These are phyloP conservation scores for Cecidostiba fungosa DNA, from an alignment of 2,888 invertebrate species.

Conservation along the genomic window DNA sequence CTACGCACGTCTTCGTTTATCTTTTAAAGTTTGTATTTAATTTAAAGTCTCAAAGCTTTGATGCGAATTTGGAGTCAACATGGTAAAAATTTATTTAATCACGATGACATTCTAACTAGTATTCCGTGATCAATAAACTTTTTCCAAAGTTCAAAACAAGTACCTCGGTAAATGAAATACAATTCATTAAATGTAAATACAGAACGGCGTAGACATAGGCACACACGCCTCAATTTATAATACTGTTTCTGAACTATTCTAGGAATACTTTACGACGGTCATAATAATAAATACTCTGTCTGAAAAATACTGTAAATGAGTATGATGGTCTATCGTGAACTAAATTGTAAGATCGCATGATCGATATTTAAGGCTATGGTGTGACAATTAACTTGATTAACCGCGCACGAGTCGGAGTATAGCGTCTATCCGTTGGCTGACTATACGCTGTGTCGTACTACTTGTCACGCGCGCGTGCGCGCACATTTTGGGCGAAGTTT, in stretches of 20 bases:
- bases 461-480: neutral
- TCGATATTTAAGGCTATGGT: conserved; percentile 22
- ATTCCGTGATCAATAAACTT: neutral
- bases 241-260: conserved; percentile 58
- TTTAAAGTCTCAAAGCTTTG: neutral
- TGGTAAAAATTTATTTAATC: neutral
- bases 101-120: neutral
- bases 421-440: neutral
- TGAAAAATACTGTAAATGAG: conserved; percentile 52
- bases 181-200: conserved; percentile 21
- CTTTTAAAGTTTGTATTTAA: conserved; percentile 34
- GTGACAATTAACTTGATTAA: conserved; percentile 8
- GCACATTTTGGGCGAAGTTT: conserved; percentile 35
- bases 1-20: conserved; percentile 21
- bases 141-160: neutral
- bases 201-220: conserved; percentile 27
- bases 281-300: conserved; percentile 59
- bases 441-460: conserved; percentile 39
- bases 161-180: conserved; percentile 36
- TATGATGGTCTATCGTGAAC: conserved; percentile 40
- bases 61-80: neutral
- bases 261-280: conserved; percentile 46
- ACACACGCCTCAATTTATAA: conserved; percentile 27
- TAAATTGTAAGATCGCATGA: conserved; percentile 33
- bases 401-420: neutral